phyloP scores from a whole-genome alignment of 2,113 vertebrate genomes.

The Strix aluco region DNA sequence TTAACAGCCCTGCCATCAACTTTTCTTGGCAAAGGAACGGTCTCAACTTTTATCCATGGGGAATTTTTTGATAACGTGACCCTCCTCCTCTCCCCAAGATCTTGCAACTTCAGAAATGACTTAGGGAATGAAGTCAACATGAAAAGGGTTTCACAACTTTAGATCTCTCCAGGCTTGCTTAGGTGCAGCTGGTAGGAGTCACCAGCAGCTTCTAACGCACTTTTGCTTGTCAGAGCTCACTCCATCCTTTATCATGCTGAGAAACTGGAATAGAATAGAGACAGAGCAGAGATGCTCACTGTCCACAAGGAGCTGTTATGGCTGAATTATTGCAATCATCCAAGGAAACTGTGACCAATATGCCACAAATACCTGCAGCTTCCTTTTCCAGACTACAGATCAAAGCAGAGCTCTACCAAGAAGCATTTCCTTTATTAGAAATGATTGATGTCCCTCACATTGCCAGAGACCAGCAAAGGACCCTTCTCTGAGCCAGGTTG shows the following conservation, averaged over 20 bases:
- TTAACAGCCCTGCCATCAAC: background rate
- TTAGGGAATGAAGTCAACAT: background rate
- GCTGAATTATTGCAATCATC: background rate
- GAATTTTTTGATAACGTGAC: background rate
- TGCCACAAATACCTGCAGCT: background rate
- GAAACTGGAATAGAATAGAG: background rate
- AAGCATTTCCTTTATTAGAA: background rate
- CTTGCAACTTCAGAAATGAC: background rate
- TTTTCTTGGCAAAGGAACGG: background rate
- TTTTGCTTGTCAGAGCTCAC: background rate
- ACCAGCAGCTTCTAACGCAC: background rate
- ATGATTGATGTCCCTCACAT: background rate
- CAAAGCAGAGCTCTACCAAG: background rate
- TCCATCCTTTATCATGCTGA: background rate
- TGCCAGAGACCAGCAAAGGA: background rate
- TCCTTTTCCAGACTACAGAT: background rate
- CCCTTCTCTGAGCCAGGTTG: background rate
- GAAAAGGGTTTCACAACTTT: background rate
- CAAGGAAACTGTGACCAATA: background rate
- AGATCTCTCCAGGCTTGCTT: background rate
- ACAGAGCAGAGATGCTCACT: background rate
- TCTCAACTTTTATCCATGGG: background rate
- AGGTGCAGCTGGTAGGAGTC: background rate
- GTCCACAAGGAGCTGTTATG: background rate
- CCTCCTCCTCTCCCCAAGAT: background rate